phyloP scores from a whole-genome alignment of 2,113 vertebrate species.

The Hystrix cristata region DNA sequence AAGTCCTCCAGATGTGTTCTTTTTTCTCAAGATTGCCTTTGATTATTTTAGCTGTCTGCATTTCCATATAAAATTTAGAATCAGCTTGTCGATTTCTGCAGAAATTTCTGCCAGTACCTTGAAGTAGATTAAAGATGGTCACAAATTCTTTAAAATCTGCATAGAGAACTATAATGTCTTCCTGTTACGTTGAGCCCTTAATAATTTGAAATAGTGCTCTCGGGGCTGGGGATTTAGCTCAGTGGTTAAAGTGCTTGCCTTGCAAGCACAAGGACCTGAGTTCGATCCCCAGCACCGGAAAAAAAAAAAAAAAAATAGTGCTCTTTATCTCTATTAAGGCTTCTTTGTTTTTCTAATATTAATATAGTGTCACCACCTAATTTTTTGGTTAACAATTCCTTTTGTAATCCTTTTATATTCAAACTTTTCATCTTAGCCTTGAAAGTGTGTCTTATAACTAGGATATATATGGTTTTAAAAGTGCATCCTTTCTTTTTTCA shows the following conservation, averaged over 20 bases:
- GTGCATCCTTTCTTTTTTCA: neutral
- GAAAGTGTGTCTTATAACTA: neutral
- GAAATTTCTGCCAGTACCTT: neutral
- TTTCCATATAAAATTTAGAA: slow-evolving; percentile 51
- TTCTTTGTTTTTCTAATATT: slow-evolving; percentile 6
- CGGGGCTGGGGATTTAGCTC: too few species aligned
- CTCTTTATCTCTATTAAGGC: neutral
- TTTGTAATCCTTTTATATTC: slow-evolving; percentile 7
- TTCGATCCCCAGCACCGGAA: too few species aligned
- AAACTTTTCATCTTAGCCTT: slow-evolving; percentile 4
- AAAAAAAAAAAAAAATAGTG: too few species aligned
- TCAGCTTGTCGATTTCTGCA: neutral
- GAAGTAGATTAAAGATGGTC: slow-evolving; percentile 15
- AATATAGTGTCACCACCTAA: neutral
- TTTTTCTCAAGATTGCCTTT: slow-evolving; percentile 11
- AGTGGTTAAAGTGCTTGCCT: too few species aligned
- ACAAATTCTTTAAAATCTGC: neutral
- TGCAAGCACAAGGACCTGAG: too few species aligned
- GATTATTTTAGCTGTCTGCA: neutral
- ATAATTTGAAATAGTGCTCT: slow-evolving; percentile 12
- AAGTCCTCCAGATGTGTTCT: slow-evolving; percentile 7
- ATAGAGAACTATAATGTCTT: neutral
- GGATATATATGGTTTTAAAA: slow-evolving; percentile 25
- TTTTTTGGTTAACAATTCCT: neutral
- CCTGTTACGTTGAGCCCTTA: neutral